These are phyloP conservation scores for Andrena bucephala DNA, from an alignment of 2,888 invertebrate genomes.

Conservation along the genomic window DNA sequence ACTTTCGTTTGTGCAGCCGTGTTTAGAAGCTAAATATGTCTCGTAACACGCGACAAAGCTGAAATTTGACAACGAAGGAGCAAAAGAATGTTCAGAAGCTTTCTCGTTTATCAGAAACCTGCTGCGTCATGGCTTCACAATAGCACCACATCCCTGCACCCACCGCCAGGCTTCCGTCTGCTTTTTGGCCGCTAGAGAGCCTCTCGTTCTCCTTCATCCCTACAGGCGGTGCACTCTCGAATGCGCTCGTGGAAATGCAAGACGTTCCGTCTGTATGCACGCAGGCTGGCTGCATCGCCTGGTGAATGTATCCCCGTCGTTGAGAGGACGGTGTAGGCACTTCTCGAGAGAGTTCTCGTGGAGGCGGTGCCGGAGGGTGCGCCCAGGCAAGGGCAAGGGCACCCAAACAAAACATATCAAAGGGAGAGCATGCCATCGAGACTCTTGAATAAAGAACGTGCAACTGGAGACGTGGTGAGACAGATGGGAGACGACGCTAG, in stretches of 20 bases:
- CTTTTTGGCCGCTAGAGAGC: slow-evolving; percentile 42
- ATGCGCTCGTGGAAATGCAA: slow-evolving; percentile 62
- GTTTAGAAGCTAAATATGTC: too few relatives aligned
- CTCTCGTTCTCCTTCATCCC: slow-evolving; percentile 42
- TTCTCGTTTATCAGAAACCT: slow-evolving; percentile 48
- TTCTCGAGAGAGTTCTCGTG: slow-evolving; percentile 48
- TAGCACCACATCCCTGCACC: slow-evolving; percentile 14
- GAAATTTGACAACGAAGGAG: neutral
- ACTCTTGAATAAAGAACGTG: slow-evolving; percentile 55
- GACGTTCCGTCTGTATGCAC: slow-evolving; percentile 53
- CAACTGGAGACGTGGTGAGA: slow-evolving; percentile 50
- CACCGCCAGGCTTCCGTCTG: slow-evolving; percentile 28
- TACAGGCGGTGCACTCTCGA: slow-evolving; percentile 50
- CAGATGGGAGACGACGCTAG: slow-evolving; percentile 34
- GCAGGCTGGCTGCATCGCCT: slow-evolving; percentile 28
- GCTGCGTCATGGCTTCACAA: slow-evolving; percentile 54
- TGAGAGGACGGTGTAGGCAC: slow-evolving; percentile 44
- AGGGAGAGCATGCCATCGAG: slow-evolving; percentile 55
- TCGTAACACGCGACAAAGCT: neutral
- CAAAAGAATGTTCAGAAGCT: neutral
- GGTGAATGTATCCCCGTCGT: slow-evolving; percentile 37
- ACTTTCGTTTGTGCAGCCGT: too few relatives aligned
- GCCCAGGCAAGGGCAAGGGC: slow-evolving; percentile 70
- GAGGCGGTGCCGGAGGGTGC: slow-evolving; percentile 52
- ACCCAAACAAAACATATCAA: slow-evolving; percentile 67